Evolutionary conservation across 2,797 vertebrate species (phyloP).

Genomic region (Benthosema pterotum): DNA sequence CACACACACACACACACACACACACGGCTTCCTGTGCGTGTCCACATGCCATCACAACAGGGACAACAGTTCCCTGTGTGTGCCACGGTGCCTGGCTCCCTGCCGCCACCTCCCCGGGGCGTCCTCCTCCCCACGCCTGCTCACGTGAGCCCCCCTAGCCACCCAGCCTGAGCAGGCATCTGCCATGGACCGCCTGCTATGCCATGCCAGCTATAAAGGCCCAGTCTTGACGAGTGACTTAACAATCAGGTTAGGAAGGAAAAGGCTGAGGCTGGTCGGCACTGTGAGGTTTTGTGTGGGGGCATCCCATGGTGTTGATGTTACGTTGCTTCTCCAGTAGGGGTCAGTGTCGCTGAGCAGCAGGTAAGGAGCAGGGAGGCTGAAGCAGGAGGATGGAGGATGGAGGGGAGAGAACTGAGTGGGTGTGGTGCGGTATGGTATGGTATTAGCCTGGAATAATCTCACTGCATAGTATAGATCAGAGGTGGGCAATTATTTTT

Average conservation of each 20-base stretch:
- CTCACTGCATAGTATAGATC: no score
- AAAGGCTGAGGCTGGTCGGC: background rate
- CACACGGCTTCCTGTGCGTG: slow-evolving; percentile 15
- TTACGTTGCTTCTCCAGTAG: slow-evolving; percentile 47
- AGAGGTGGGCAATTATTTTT: no score
- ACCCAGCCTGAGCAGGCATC: slow-evolving; percentile 22
- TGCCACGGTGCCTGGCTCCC: background rate
- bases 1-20: background rate
- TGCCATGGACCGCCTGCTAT: slow-evolving; percentile 29
- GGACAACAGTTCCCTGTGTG: slow-evolving; percentile 27
- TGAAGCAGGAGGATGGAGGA: slow-evolving; percentile 12
- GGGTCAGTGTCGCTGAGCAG: slow-evolving; percentile 39
- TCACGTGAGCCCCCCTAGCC: slow-evolving; percentile 10
- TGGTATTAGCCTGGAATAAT: no score
- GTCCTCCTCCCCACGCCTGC: background rate
- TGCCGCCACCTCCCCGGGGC: background rate
- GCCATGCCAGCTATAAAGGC: no score
- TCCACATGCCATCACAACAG: slow-evolving; percentile 24
- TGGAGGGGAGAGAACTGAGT: slow-evolving; percentile 3
- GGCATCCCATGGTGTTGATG: background rate
- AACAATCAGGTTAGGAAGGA: background rate
- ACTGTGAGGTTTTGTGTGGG: no score
- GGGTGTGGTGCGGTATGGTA: slow-evolving; percentile 44
- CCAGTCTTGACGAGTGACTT: slow-evolving; percentile 13
- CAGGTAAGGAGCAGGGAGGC: slow-evolving; percentile 14